A percentile compares a stretch with the other conserved stretches of the same genome.
phyloP scores from a whole-genome alignment of 2,888 invertebrate genomes.

The Mellilla xanthometata region DNA sequence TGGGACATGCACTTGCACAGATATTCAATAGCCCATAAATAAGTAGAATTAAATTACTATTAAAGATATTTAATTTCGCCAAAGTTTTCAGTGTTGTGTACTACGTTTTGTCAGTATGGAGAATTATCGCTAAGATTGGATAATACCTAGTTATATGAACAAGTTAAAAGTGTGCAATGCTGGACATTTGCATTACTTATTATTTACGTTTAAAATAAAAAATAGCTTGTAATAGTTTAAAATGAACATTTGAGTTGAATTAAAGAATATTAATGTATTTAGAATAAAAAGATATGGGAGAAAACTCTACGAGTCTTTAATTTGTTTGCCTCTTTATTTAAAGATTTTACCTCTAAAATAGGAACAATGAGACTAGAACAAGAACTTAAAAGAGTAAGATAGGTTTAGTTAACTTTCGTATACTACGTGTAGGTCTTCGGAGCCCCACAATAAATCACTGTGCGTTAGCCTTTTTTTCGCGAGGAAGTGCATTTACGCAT shows the following conservation, averaged over 20 bases:
- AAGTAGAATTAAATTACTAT: slow-evolving; percentile 38
- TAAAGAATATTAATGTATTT: slow-evolving; percentile 83
- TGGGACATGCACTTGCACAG: slow-evolving; percentile 15
- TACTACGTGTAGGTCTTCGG: no score
- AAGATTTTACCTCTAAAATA: no score
- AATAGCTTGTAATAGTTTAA: slow-evolving; percentile 83
- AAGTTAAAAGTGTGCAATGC: slow-evolving; percentile 80
- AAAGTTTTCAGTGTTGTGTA: slow-evolving; percentile 66
- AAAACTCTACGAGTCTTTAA: slow-evolving; percentile 51
- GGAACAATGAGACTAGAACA: no score
- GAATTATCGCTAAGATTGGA: slow-evolving; percentile 77
- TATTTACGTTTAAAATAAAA: slow-evolving; percentile 76
- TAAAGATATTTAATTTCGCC: slow-evolving; percentile 46
- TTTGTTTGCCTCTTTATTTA: slow-evolving; percentile 26
- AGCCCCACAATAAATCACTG: no score
- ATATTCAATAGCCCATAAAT: slow-evolving; percentile 40
- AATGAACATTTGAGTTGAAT: slow-evolving; percentile 80
- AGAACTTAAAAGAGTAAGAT: no score
- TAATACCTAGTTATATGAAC: slow-evolving; percentile 75
- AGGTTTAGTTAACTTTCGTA: no score
- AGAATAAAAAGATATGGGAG: slow-evolving; percentile 82
- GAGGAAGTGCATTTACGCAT: no score
- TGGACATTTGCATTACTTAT: slow-evolving; percentile 80
- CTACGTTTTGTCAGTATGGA: slow-evolving; percentile 68
- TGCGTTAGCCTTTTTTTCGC: no score